Evolutionary conservation across 2,888 invertebrate genomes (phyloP).

Genomic region (Melieria picta): DNA sequence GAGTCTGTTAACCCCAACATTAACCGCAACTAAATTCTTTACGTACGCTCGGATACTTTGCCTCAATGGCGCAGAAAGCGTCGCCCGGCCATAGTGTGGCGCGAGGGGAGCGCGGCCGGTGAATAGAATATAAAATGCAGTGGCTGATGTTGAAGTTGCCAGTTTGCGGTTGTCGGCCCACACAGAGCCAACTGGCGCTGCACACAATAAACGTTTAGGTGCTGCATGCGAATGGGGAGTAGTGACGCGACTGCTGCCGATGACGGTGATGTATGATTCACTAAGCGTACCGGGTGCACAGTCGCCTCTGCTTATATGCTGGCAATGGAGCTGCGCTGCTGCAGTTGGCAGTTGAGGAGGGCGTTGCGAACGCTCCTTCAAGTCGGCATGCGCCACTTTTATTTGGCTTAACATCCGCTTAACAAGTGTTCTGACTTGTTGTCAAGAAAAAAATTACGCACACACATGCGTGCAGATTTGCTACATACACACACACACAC

Average conservation of each 20-base stretch:
- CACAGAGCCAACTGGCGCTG: no score
- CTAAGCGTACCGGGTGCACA: neutral
- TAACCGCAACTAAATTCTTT: conserved; percentile 34
- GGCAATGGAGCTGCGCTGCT: neutral
- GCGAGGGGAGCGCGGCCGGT: no score
- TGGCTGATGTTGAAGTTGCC: no score
- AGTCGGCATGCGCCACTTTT: no score
- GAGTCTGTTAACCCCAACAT: conserved; percentile 33
- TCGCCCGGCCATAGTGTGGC: conserved; percentile 7
- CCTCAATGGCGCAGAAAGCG: conserved; percentile 20
- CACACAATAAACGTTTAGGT: no score
- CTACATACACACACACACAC: no score
- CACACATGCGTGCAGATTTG: neutral
- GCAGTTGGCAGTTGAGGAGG: neutral
- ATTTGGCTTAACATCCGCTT: conserved; percentile 28
- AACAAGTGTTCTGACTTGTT: conserved; percentile 28
- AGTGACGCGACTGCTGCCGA: neutral
- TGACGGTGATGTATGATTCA: neutral
- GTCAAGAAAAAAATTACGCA: neutral
- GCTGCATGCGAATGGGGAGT: no score
- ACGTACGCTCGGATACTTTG: conserved; percentile 33
- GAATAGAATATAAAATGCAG: no score
- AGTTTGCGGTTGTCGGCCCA: no score
- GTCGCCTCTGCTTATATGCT: neutral
- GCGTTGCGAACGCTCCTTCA: no score